Evolutionary conservation across 2,888 invertebrate species (phyloP), one percentile per base, ranked within the genome.

Genomic region (Papilio demoleus): DNA sequence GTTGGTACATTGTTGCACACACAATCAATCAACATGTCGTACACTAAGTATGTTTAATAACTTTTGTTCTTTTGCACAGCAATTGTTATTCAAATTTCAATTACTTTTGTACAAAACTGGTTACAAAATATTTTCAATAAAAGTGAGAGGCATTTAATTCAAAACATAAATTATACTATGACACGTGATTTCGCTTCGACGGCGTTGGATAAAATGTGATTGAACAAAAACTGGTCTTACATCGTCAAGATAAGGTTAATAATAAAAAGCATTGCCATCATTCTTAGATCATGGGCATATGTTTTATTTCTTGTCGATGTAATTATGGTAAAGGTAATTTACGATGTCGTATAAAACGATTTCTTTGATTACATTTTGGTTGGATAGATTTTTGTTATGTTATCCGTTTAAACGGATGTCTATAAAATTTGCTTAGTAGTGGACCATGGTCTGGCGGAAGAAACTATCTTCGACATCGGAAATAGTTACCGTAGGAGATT

Each of bases 91-190:
- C 9, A 31, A 53, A n/a, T 53, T 53, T 53, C 31, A 53, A 53
- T 53, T 53, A 31, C 53, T 31, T 53, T 31, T 17, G 31, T 31
- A 31, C 31, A 31, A 31, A 31, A 53, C 9, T 31, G 53, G 17
- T 31, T 53, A 53, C 53, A 53, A 53, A 53, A 50, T 53, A 27
- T 27, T 53, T 53, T 53, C 53, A 53, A 53, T 53, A 53, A 27
- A 53, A 53, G 53, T 53, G 53, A 56, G 59, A 60, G 34, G 66
- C 47, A 60, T 66, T 66, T 47, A 38, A 47, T 47, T 66, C 24
- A 66, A 60, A 36, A 66, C 45, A 59, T 66, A 47, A 67, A 61
- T 53, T 53, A 53, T 64, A 67, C 58, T 67, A 59, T 47, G 60
- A 60, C 60, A 61, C 36, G 60, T 50, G 50, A 67, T 60, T 36